These are phyloP conservation scores for Pandemis heparana DNA, from an alignment of 2,888 invertebrate species.

Conservation along the genomic window DNA sequence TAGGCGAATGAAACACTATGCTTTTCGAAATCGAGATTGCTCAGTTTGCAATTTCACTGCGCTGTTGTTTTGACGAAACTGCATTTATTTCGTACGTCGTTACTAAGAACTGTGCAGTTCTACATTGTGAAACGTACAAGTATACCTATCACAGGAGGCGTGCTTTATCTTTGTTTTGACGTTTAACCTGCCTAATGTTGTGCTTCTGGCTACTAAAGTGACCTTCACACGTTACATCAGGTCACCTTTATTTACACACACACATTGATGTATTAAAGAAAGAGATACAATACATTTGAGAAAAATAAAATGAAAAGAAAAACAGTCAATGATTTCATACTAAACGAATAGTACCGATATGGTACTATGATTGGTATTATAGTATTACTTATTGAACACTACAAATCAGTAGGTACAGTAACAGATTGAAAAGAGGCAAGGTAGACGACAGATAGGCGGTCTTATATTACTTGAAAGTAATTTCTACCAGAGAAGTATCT, in stretches of 20 bases:
- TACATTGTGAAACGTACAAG: constrained; percentile 20
- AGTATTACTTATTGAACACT: too few species aligned
- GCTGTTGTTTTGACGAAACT: constrained; percentile 28
- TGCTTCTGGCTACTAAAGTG: constrained; percentile 16
- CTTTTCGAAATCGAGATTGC: constrained; percentile 6
- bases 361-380: too few species aligned
- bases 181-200: constrained; percentile 35
- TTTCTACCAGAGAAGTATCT: too few species aligned
- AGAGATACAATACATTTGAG: too few species aligned
- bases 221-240: not conserved
- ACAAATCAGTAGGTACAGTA: too few species aligned
- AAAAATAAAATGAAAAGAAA: too few species aligned
- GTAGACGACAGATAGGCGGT: too few species aligned
- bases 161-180: constrained; percentile 29
- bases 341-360: too few species aligned
- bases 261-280: too few species aligned
- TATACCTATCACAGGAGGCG: constrained; percentile 17
- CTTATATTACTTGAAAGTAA: too few species aligned
- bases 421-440: too few species aligned
- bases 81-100: constrained; percentile 25
- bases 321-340: too few species aligned
- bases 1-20: constrained; percentile 1
- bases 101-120: constrained; percentile 31
- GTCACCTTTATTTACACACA: not conserved
- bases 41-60: not conserved